Evolutionary conservation across 2,888 invertebrate species (phyloP).

Genomic region (Ochropacha duplaris): DNA sequence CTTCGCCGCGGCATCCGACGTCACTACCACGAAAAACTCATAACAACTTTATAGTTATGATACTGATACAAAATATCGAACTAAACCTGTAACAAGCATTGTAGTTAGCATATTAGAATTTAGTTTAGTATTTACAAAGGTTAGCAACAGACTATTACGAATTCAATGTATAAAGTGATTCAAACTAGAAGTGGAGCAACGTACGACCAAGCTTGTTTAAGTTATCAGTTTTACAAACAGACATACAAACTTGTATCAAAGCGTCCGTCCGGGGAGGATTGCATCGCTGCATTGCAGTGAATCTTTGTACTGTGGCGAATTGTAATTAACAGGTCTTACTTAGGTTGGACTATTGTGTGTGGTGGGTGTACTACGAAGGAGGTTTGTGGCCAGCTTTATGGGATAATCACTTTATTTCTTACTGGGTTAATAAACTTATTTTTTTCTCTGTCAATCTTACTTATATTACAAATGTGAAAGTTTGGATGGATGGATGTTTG

Average conservation of each 20-base stretch:
- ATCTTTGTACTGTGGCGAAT: background rate
- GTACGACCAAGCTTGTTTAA: background rate
- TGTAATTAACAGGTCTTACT: constrained; percentile 11
- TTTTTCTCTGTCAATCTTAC: no score
- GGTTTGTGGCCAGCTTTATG: background rate
- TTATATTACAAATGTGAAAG: no score
- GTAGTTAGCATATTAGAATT: background rate
- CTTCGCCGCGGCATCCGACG: no score
- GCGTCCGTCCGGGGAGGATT: background rate
- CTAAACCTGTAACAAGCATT: background rate
- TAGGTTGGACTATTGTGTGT: constrained; percentile 4
- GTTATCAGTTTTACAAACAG: constrained; percentile 7
- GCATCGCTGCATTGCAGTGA: constrained; percentile 5
- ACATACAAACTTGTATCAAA: constrained; percentile 11
- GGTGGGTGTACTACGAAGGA: background rate
- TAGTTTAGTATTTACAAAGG: background rate
- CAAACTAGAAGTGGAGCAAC: background rate
- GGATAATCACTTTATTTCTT: background rate
- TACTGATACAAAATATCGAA: background rate
- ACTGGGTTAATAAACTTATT: no score
- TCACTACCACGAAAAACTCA: background rate
- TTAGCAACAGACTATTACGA: background rate
- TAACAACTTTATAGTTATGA: background rate
- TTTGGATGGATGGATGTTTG: no score
- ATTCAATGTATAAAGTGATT: constrained; percentile 1